Evolutionary conservation across 23 tunicate genomes (phyloP), one percentile per base, ranked within the genome.

Genomic region (Botrylloides violaceus): DNA sequence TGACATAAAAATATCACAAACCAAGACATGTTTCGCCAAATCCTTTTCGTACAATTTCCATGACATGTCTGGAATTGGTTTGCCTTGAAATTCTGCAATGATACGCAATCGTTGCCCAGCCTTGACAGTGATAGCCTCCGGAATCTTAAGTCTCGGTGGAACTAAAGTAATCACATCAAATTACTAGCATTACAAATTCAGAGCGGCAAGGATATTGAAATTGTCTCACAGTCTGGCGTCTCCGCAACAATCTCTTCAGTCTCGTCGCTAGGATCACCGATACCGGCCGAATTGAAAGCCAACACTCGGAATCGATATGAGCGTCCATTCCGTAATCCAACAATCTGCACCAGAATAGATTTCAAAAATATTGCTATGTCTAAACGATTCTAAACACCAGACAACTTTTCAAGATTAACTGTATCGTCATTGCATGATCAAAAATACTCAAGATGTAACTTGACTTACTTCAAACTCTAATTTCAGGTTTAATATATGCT

Each of bases 281-380:
- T 66, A 21, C 80, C 80, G 57, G 72, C 73, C 15, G 58, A 76
- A 49, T 76, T 76, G 43, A n/a, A 76, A 28, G 80, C 80, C 25
- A 22, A 63, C 19, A 76, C 71, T 12, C 80, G 36, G 76, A 76
- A 76, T 1, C 32, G 2, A 37, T 76, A 76, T 33, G 12, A 34
- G 4, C 80, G 74, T 15, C 80, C 80, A 9, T 28, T 7, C 23
- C 80, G 80, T 4, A 76, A 53, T 1, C 66, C 66, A 34, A 57
- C 62, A 20, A 76, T 37, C 71, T 76, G 34, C 3, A 27, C n/a
- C 22, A 56, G 28, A 71, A 47, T 1, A 12, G n/a, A n/a, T n/a
- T n/a, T n/a, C 28, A 60, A 60, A 60, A n/a, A 20, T 0, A 60
- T 60, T 24, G 24, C 0, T n/a, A 20, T 60, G 1, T 21, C 0